A percentile compares a stretch with the other conserved stretches of the same genome.
Conservation (phyloP, 2,797 vertebrate species). For the Psittacula echo region DNA sequence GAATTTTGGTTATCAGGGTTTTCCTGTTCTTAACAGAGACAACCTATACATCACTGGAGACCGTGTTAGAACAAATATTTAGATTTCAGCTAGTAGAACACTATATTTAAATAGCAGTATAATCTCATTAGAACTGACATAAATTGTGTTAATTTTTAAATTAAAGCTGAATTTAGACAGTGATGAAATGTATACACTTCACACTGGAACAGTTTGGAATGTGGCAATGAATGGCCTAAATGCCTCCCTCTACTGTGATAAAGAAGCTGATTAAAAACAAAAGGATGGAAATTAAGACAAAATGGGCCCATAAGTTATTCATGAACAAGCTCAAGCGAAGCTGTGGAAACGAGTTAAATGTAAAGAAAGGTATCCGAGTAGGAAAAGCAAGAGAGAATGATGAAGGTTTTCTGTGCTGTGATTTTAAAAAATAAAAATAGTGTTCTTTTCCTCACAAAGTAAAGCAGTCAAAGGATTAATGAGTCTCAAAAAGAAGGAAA, state of each 20-base stretch:
- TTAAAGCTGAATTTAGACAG: not conserved
- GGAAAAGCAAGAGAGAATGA: not conserved
- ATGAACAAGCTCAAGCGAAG: not conserved
- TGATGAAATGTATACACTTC: not conserved
- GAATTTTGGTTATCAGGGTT: not conserved
- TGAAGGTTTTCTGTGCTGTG: not conserved
- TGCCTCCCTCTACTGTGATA: not conserved
- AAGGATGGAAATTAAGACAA: not conserved
- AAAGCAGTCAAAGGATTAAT: not conserved
- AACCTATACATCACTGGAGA: not conserved
- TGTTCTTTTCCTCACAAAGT: not conserved
- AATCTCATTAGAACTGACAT: not conserved
- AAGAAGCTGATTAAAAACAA: not conserved
- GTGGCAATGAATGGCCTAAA: not conserved
- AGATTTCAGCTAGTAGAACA: not conserved
- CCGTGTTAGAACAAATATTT: not conserved
- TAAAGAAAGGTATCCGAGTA: not conserved
- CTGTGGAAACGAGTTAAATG: not conserved
- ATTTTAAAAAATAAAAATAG: not conserved
- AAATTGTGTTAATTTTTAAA: conserved; percentile 3
- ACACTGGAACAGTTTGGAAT: not conserved
- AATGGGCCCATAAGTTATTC: not conserved
- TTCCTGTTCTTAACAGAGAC: not conserved
- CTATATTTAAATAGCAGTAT: not conserved
- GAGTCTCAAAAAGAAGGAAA: not conserved